Evolutionary conservation across 2,888 invertebrate genomes (phyloP).

Genomic region (Erebia aethiops): DNA sequence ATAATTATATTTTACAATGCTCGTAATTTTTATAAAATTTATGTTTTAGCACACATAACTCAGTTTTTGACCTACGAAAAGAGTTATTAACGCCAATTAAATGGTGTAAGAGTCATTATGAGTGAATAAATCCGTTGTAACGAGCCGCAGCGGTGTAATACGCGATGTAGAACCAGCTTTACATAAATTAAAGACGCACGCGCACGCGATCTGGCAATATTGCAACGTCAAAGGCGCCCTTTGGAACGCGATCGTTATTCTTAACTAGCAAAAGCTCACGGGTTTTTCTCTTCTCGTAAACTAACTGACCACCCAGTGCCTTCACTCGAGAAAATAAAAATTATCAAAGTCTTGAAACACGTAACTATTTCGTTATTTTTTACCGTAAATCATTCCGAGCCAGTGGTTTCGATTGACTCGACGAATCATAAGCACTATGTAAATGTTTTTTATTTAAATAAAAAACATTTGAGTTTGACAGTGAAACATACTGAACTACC

Average conservation of each 20-base stretch:
- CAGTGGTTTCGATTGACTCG: no score
- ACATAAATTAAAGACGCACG: constrained; percentile 46
- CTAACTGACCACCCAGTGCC: no score
- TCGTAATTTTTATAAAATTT: neutral
- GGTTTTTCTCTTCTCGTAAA: neutral
- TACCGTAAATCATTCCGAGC: no score
- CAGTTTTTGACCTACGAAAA: constrained; percentile 13
- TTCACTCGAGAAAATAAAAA: no score
- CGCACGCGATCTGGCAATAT: constrained; percentile 63
- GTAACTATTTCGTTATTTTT: no score
- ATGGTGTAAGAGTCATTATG: neutral
- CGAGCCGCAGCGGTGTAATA: neutral
- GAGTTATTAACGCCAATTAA: constrained; percentile 10
- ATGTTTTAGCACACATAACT: neutral
- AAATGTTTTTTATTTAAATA: no score
- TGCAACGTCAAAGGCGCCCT: constrained; percentile 56
- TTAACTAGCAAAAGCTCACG: neutral
- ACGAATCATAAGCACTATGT: no score
- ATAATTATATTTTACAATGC: neutral
- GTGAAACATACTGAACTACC: no score
- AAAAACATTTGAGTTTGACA: no score
- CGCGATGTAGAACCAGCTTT: constrained; percentile 35
- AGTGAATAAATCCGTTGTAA: neutral
- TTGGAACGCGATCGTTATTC: constrained; percentile 46
- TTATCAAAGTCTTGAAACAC: no score